A percentile compares a stretch with the other conserved stretches of the same genome.
Evolutionary conservation across 2,113 vertebrate species (phyloP).

Genomic region (Psittacula cyanocephala): DNA sequence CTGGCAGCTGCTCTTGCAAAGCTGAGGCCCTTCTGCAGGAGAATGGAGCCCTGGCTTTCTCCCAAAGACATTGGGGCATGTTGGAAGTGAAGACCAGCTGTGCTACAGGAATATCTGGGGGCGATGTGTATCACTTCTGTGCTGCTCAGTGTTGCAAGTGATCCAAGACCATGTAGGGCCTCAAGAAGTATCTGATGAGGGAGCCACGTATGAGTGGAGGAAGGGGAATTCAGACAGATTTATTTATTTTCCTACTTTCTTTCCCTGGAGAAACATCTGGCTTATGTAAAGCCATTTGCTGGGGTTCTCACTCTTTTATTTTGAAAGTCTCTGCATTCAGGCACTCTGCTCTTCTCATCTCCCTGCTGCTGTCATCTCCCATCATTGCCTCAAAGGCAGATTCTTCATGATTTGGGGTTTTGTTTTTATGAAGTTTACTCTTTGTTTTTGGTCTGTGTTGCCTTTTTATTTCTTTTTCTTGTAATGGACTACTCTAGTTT

Average conservation of each 20-base stretch:
- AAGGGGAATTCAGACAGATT: constrained; percentile 1
- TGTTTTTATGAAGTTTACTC: constrained; percentile 24
- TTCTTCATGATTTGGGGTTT: constrained; percentile 23
- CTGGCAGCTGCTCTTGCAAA: background rate
- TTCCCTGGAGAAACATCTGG: constrained; percentile 39
- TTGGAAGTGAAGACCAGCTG: background rate
- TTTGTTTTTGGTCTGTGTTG: background rate
- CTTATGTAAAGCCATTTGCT: constrained; percentile 54
- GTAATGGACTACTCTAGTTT: background rate
- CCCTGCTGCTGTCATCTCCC: background rate
- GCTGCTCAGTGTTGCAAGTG: background rate
- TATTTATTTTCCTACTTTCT: constrained; percentile 23
- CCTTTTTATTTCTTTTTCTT: background rate
- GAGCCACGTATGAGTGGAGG: background rate
- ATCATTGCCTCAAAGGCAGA: background rate
- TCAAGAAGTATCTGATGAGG: background rate
- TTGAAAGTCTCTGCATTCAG: background rate
- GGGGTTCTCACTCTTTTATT: background rate
- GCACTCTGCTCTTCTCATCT: background rate
- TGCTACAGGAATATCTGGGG: background rate
- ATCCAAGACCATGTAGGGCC: background rate
- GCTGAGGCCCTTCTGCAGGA: background rate
- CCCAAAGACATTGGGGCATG: accelerated
- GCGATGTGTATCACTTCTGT: background rate
- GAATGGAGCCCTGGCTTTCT: background rate